phyloP scores from a whole-genome alignment of 2,113 vertebrate genomes.

The Symphodus melops region DNA sequence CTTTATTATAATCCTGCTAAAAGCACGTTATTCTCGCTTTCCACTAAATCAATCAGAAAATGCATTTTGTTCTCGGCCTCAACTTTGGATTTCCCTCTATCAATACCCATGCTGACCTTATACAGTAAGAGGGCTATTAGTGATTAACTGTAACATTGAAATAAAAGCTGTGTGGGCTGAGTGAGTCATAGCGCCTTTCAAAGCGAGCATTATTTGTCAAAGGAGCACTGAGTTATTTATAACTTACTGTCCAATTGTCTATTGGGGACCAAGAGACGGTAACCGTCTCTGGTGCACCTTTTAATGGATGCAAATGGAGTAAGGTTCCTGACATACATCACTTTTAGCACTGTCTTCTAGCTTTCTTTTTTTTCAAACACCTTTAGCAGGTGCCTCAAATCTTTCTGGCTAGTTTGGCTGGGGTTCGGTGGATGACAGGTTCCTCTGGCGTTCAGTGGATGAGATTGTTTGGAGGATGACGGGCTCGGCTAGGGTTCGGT shows the following conservation, averaged over 20 bases:
- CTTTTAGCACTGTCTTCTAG: neutral
- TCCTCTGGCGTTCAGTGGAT: too few relatives aligned
- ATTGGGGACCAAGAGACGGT: constrained; percentile 6
- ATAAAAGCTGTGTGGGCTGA: constrained; percentile 54
- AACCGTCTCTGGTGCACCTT: neutral
- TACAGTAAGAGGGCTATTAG: constrained; percentile 51
- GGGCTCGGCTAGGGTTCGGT: too few relatives aligned
- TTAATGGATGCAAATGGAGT: constrained; percentile 8
- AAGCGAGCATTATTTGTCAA: constrained; percentile 30
- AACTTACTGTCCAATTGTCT: neutral
- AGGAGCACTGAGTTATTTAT: constrained; percentile 29
- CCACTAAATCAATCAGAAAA: constrained; percentile 10
- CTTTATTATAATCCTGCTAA: neutral
- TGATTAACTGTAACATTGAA: constrained; percentile 46
- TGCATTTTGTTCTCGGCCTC: neutral
- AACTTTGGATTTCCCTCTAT: constrained; percentile 9
- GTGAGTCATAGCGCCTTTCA: constrained; percentile 60
- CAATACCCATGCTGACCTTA: constrained; percentile 36
- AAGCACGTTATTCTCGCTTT: constrained; percentile 7
- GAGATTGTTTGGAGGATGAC: neutral
- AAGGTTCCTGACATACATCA: neutral
- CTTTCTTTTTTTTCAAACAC: neutral
- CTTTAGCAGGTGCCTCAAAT: constrained; percentile 24
- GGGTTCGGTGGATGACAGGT: too few relatives aligned
- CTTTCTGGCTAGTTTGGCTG: too few relatives aligned